Base-by-base conservation (phyloP, 2,113 vertebrate genomes). In the Rutilus rutilus region DNA sequence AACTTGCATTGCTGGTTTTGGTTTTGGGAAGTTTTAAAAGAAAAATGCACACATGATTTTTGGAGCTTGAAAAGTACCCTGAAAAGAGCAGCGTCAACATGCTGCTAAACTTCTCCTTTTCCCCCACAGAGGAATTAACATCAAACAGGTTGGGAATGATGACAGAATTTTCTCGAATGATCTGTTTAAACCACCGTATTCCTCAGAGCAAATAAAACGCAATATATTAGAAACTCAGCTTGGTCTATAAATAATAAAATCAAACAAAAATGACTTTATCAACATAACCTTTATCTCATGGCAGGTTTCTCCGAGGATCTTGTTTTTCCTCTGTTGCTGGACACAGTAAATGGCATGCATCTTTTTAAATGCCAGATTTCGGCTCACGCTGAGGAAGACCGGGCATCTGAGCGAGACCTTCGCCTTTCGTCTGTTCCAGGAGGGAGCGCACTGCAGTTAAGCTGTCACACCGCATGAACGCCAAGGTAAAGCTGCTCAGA, bases 401-500 rank as follows among this genome's bases (percentile, higher is more conserved):
- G 36, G 83, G 30, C 82, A 59, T 87, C 78, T 84, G 5, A 82
- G 71, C 42, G 79, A 84, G 76, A 83, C 52, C 85, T 87, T 67
- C 50, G 88, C 87, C 64, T 89, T 88, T 92, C 30, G 19, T 75
- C 88, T 78, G 71, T 78, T 83, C 62, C 52, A 57, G 81, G 62
- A 86, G 83, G 75, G 52, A 65, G 54, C 50, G 77, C 88, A 85
- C 87, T 88, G 88, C 86, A 88, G 88, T 92, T 92, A 90, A 60
- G 80, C 91, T 93, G 92, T 92, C 93, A 92, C 64, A 67, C 79
- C 47, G 76, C 82, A 84, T 88, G 82, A 89, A 23, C 50, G 30
- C 85, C 25, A 84, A 92, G 88, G 89, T 91, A 90, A 86, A 91
- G 80, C 50, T 62, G 54, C 90, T 77, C 71, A 60, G 87, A 92